These are phyloP conservation scores for Limenitis arthemis DNA, from an alignment of 2,888 invertebrate genomes.

Conservation along the genomic window DNA sequence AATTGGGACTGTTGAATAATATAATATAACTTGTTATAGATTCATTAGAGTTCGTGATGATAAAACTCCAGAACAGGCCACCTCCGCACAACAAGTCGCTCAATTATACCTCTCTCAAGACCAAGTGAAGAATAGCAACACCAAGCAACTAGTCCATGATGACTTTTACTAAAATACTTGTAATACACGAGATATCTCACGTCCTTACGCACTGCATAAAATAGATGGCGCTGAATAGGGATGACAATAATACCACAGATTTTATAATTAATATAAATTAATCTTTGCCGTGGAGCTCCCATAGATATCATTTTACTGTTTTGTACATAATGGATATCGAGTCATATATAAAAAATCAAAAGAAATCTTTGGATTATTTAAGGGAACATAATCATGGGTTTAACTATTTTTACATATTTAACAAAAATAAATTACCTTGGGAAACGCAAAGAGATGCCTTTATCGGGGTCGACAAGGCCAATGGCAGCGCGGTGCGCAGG, in stretches of 20 bases:
- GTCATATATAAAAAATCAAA: no score
- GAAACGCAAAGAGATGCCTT: conserved; percentile 95
- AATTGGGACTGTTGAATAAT: no score
- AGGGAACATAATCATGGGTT: no score
- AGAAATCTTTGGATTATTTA: no score
- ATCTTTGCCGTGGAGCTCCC: no score
- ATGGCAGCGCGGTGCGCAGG: conserved; percentile 93
- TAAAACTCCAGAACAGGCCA: conserved; percentile 94
- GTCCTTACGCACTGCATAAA: neutral
- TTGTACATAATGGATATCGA: no score
- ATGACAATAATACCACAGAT: no score
- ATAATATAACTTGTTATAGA: conserved; percentile 31
- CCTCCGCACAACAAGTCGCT: conserved; percentile 90
- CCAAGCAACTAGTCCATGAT: conserved; percentile 29
- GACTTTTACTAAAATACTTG: conserved; percentile 45
- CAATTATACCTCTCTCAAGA: conserved; percentile 94
- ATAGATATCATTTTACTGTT: no score
- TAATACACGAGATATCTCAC: neutral
- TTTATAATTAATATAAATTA: no score
- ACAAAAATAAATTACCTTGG: conserved; percentile 72
- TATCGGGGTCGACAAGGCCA: conserved; percentile 89
- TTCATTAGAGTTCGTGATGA: conserved; percentile 93
- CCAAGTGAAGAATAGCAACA: conserved; percentile 72
- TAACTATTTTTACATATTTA: no score
- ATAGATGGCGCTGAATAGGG: no score